phyloP scores from a whole-genome alignment of 2,797 vertebrate species.

The Neomorphus geoffroyi region DNA sequence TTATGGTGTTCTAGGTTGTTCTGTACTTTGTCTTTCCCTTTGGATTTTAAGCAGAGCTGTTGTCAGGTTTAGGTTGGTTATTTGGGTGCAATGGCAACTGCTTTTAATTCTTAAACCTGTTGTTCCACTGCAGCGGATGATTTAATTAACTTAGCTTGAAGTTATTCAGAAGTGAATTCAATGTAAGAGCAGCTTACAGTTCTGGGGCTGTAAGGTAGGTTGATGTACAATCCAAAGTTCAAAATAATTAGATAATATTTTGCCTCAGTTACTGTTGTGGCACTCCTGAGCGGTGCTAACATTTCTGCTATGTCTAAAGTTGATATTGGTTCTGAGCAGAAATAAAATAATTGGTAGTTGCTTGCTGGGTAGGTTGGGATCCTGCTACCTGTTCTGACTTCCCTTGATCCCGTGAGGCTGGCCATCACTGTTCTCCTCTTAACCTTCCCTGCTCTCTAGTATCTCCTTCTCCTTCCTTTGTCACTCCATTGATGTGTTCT shows the following conservation, averaged over 20 bases:
- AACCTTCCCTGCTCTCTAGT: not conserved
- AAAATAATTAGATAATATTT: not conserved
- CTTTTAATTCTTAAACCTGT: slow-evolving; percentile 35
- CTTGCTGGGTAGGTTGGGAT: rapidly evolving
- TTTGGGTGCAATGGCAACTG: slow-evolving; percentile 17
- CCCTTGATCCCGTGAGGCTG: not conserved
- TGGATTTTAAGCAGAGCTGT: not conserved
- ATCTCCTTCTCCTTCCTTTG: not conserved
- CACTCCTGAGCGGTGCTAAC: not conserved
- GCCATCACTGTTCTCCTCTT: not conserved
- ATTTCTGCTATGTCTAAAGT: not conserved
- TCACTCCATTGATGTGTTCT: not conserved
- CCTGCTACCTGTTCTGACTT: not conserved
- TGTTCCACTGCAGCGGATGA: slow-evolving; percentile 20
- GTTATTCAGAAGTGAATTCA: not conserved
- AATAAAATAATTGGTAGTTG: rapidly evolving
- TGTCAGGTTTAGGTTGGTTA: slow-evolving; percentile 14
- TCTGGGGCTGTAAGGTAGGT: not conserved
- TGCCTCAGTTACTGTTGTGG: not conserved
- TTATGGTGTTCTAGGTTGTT: not conserved
- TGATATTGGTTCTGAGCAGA: not conserved
- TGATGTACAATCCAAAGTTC: not conserved
- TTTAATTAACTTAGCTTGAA: not conserved
- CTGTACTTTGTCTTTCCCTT: not conserved
- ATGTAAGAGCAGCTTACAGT: not conserved